phyloP scores from a whole-genome alignment of 1,140 invertebrate species.

The Babylonia areolata region DNA sequence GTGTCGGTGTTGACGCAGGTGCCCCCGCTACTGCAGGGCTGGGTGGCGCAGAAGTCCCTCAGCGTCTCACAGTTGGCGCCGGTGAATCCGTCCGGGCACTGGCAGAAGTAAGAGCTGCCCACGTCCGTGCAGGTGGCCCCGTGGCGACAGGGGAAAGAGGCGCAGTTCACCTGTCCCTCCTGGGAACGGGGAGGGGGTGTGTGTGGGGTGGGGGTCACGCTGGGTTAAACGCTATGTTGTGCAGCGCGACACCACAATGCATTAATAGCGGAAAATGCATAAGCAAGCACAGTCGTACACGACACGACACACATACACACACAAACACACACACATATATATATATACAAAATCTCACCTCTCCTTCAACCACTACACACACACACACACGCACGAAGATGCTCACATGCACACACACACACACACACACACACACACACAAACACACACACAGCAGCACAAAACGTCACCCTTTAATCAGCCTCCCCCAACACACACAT shows the following conservation, averaged over 20 bases:
- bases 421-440: no score
- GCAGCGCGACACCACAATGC: neutral
- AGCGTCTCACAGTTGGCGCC: conserved; percentile 45
- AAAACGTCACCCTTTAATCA: no score
- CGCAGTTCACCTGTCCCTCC: conserved; percentile 82
- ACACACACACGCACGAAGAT: no score
- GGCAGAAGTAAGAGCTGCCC: conserved; percentile 41
- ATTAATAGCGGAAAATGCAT: neutral
- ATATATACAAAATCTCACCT: neutral
- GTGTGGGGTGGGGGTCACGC: no score
- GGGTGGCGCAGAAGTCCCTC: conserved; percentile 87
- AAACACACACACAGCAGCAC: no score
- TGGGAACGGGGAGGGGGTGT: neutral
- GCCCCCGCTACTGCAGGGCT: conserved; percentile 88
- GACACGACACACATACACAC: neutral
- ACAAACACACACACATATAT: neutral
- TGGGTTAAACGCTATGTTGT: no score
- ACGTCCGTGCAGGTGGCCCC: conserved; percentile 51
- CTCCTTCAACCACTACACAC: neutral
- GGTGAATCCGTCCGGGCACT: conserved; percentile 42
- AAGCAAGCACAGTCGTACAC: neutral
- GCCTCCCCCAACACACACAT: no score
- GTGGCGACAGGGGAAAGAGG: conserved; percentile 77
- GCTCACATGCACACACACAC: no score
- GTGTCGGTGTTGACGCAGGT: conserved; percentile 79